Percentiles rank a stretch among this genome's conserved stretches.
Conservation (phyloP, 2,113 vertebrate genomes). For the Microtus ochrogaster region DNA sequence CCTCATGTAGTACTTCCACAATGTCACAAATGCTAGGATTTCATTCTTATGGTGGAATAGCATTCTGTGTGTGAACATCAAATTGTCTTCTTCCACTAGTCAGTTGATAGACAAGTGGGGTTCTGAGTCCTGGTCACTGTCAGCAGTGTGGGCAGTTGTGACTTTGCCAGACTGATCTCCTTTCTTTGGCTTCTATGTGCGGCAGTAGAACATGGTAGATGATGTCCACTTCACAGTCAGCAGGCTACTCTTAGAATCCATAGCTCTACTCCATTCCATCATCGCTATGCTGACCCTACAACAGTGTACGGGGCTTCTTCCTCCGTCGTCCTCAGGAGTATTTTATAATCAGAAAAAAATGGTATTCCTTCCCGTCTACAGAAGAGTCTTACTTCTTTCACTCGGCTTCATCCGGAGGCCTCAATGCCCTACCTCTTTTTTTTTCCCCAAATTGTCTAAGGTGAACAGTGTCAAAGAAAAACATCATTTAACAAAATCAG, state of each 20-base stretch:
- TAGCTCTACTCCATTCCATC: background rate
- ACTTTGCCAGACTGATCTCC: background rate
- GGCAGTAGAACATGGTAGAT: background rate
- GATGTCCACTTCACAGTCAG: background rate
- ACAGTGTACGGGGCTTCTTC: background rate
- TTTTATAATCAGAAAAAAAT: conserved; percentile 38
- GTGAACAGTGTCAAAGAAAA: conserved; percentile 15
- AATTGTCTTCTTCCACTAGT: background rate
- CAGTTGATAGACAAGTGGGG: background rate
- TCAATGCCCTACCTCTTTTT: background rate
- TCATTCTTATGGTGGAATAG: background rate
- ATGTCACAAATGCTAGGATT: background rate
- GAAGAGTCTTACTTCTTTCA: conserved; percentile 49
- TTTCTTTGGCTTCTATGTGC: background rate
- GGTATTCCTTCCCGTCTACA: background rate
- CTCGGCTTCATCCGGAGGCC: background rate
- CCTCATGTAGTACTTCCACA: background rate
- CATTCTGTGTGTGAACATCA: background rate
- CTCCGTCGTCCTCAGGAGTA: background rate
- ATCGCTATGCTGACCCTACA: background rate
- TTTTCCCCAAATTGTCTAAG: background rate
- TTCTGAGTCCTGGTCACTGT: background rate
- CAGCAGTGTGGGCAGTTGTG: background rate
- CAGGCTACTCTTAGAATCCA: background rate
- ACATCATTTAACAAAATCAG: conserved; percentile 23